These are phyloP conservation scores for Piaya cayana DNA, from an alignment of 2,113 vertebrate genomes.

Conservation along the genomic window DNA sequence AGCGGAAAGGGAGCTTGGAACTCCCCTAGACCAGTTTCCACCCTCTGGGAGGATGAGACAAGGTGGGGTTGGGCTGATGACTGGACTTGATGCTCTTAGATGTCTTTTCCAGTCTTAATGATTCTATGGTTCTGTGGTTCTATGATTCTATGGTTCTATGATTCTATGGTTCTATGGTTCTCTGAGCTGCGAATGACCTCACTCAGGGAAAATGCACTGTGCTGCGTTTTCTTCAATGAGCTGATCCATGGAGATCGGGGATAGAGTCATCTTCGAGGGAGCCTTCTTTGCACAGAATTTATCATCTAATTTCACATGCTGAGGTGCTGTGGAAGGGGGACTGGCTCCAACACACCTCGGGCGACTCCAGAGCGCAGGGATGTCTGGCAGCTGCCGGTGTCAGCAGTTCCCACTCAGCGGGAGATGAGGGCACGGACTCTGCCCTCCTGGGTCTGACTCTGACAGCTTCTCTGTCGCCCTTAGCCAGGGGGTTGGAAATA, in stretches of 20 bases:
- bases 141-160: too few species aligned
- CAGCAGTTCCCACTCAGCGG: neutral
- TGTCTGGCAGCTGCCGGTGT: rapidly evolving
- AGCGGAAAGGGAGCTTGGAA: too few species aligned
- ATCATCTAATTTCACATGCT: rapidly evolving
- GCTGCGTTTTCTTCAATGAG: rapidly evolving
- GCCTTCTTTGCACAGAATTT: neutral
- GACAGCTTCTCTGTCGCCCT: neutral
- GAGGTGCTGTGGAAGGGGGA: neutral
- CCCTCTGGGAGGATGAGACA: neutral
- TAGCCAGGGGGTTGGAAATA: rapidly evolving
- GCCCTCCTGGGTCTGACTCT: rapidly evolving
- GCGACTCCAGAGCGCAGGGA: rapidly evolving
- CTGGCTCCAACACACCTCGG: neutral
- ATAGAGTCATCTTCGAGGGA: neutral
- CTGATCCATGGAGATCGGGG: neutral
- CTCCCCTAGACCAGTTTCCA: too few species aligned
- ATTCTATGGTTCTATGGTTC: too few species aligned
- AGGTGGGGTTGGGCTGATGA: too few species aligned
- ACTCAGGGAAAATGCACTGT: rapidly evolving
- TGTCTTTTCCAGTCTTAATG: too few species aligned
- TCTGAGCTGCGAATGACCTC: neutral
- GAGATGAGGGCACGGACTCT: neutral
- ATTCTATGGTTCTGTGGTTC: too few species aligned
- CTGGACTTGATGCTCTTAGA: too few species aligned